These are phyloP conservation scores for Philereme transversata DNA, from an alignment of 2,888 invertebrate genomes.

Conservation along the genomic window DNA sequence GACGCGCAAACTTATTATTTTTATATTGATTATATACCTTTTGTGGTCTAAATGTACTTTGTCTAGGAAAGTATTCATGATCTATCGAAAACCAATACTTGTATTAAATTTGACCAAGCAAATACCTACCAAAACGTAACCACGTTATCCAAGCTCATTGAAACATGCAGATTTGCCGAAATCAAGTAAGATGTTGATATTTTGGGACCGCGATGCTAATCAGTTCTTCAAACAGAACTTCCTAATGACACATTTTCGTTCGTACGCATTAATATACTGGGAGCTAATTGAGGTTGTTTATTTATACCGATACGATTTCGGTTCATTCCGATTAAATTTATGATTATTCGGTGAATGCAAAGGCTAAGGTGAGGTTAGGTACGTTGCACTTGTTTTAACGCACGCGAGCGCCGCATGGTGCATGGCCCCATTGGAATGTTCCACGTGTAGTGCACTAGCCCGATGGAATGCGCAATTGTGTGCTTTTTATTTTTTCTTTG, in stretches of 20 bases:
- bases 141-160: too few relatives aligned
- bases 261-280: conserved; percentile 7
- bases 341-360: conserved; percentile 18
- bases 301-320: conserved; percentile 8
- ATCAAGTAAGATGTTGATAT: neutral
- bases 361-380: conserved; percentile 38
- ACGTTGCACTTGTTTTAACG: conserved; percentile 77
- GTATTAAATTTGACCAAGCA: too few relatives aligned
- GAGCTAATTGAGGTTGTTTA: conserved; percentile 19
- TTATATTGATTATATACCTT: too few relatives aligned
- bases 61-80: too few relatives aligned
- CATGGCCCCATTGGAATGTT: conserved; percentile 82
- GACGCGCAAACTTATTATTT: too few relatives aligned
- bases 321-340: conserved; percentile 7
- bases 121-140: too few relatives aligned
- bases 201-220: conserved; percentile 16
- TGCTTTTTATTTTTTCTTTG: conserved; percentile 76
- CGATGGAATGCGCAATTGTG: conserved; percentile 82
- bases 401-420: conserved; percentile 70
- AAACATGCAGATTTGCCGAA: too few relatives aligned
- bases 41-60: too few relatives aligned
- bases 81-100: too few relatives aligned
- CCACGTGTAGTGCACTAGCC: conserved; percentile 75
- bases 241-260: conserved; percentile 14
- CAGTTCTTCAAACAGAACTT: conserved; percentile 14